Evolutionary conservation across 2,888 invertebrate species (phyloP).

Genomic region (Macrophya annulata): DNA sequence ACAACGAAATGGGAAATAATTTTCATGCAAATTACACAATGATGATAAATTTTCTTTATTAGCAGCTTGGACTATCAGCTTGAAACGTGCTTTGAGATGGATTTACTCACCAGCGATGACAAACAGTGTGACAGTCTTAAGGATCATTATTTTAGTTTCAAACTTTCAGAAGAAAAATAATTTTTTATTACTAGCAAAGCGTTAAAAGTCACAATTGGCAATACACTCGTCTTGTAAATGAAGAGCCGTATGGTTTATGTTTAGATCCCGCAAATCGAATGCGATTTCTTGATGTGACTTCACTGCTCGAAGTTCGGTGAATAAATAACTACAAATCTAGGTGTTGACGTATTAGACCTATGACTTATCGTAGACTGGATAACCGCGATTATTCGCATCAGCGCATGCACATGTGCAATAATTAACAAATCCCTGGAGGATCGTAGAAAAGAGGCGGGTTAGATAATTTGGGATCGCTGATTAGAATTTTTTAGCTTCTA

Average conservation of each 20-base stretch:
- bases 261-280: not conserved
- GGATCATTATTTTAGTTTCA: not conserved
- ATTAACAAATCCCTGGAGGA: not conserved
- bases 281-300: not conserved
- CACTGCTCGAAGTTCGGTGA: not conserved
- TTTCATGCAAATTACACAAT: not conserved
- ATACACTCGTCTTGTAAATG: not conserved
- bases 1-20: not conserved
- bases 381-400: not conserved
- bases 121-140: not conserved
- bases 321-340: not conserved
- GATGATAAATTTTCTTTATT: not conserved
- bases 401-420: not conserved
- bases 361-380: not conserved
- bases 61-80: not conserved
- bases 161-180: not conserved
- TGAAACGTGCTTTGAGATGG: not conserved
- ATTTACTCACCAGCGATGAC: not conserved
- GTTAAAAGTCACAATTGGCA: not conserved
- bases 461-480: not conserved
- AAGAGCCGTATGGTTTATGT: not conserved
- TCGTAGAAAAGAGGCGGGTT: conserved; percentile 10
- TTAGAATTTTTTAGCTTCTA: not conserved
- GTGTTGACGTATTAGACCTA: not conserved
- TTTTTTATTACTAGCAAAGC: not conserved